Conservation (phyloP, 2,888 invertebrate species). For the Apamea sordens region DNA sequence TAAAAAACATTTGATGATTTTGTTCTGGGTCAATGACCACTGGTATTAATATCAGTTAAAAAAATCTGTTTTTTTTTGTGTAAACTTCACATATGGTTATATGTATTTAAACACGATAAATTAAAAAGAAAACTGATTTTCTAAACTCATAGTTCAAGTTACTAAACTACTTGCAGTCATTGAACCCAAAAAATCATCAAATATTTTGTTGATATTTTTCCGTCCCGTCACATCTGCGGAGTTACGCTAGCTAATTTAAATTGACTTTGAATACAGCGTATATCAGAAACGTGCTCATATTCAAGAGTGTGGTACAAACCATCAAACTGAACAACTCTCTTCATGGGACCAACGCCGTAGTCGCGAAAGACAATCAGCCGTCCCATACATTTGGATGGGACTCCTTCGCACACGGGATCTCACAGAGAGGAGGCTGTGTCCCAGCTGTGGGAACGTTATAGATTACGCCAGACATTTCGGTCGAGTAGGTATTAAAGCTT, state of each 20-base stretch:
- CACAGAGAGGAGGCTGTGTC: too few relatives aligned
- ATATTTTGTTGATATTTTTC: neutral
- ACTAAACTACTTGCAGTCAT: too few relatives aligned
- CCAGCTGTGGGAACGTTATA: too few relatives aligned
- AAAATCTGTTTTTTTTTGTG: neutral
- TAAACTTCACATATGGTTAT: neutral
- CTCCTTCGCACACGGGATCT: too few relatives aligned
- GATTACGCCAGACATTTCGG: too few relatives aligned
- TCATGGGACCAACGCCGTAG: too few relatives aligned
- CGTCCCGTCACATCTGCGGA: neutral
- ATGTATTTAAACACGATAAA: neutral
- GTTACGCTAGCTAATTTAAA: neutral
- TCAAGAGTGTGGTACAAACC: too few relatives aligned
- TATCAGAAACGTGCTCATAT: neutral
- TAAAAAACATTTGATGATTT: neutral
- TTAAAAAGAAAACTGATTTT: neutral
- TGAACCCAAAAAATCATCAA: neutral
- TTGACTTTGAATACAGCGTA: neutral
- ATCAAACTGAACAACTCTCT: too few relatives aligned
- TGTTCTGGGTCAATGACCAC: neutral
- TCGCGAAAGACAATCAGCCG: too few relatives aligned
- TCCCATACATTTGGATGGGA: too few relatives aligned
- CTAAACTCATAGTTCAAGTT: neutral
- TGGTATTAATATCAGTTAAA: neutral
- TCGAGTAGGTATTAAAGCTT: too few relatives aligned